These are phyloP conservation scores for Amphilophus citrinellus DNA, from an alignment of 2,113 vertebrate genomes.

Conservation along the genomic window DNA sequence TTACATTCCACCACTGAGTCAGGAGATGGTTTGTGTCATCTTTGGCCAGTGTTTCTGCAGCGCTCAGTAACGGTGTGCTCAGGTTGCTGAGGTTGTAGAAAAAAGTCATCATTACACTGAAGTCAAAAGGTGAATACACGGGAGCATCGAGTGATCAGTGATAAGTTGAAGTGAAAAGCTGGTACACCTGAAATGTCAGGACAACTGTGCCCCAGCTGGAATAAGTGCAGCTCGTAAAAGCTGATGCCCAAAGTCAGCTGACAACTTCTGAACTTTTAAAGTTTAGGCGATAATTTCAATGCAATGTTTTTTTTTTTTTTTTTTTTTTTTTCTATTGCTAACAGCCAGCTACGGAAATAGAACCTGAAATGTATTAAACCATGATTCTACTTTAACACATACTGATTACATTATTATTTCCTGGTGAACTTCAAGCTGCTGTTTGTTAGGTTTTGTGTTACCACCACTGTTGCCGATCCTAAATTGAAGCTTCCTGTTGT, in stretches of 20 bases:
- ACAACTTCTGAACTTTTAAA: not conserved
- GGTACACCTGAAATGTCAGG: not conserved
- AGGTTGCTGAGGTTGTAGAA: not conserved
- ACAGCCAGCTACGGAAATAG: not conserved
- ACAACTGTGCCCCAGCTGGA: not conserved
- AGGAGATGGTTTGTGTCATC: not conserved
- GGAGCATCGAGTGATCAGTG: not conserved
- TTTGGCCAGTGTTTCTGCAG: not conserved
- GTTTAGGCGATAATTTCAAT: not conserved
- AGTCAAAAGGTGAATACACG: slow-evolving; percentile 3
- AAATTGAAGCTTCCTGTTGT: slow-evolving; percentile 14
- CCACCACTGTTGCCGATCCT: not conserved
- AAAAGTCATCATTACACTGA: not conserved
- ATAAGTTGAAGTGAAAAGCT: not conserved
- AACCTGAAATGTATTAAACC: not conserved
- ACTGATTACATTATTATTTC: slow-evolving; percentile 4
- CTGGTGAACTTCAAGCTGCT: slow-evolving; percentile 4
- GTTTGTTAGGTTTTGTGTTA: not conserved
- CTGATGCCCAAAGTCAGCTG: not conserved
- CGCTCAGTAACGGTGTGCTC: not conserved
- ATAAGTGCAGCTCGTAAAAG: not conserved
- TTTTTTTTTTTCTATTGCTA: not conserved
- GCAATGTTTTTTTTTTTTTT: not conserved
- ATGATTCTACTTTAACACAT: not conserved
- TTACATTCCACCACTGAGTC: not conserved